Base-by-base conservation (phyloP, 2,888 invertebrate species). In the Temnothorax rugatulus region DNA sequence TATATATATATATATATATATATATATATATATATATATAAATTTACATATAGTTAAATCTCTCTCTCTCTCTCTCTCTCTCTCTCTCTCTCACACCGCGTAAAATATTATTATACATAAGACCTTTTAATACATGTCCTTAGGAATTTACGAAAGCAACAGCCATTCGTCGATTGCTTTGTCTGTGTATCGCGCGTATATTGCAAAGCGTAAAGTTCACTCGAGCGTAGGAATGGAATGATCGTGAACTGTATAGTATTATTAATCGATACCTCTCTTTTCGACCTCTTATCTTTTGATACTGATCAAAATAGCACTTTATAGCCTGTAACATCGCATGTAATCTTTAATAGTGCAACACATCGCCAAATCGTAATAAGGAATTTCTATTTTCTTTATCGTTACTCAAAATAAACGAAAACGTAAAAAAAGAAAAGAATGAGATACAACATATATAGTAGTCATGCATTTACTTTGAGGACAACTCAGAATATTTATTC, bases 121-220 rank as follows among this genome's bases (percentile, higher is more conserved):
- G 54, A 25, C n/a, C 4, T 59, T 41, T 74, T 18, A 0, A 74
- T 44, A 74, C 29, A 47, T 21, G 11, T 18, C 18, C 34, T 64
- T 50, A 50, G 4, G 2, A 66, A 59, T 66, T 54, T 76, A 21
- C 2, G n/a, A 44, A 59, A 54, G 4, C n/a, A 73, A 59, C 4
- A 11, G 52, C 13, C 13, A 38, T 2, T 52, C 7, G 0, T 15
- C 7, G 11, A 21, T 66, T 18, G 13, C 5, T 52, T 63, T 52
- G 59, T 21, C 11, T 18, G 41, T 73, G 21, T 54, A 77, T 21
- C 75, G 44, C 63, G 63, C 34, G 11, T 13, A 50, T 29, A 34
- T 57, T 50, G 15, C 50, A 87, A 76, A 64, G 18, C 15, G 21
- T 34, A 34, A 34, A 29, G 11, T 50, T 63, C 21, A 75, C n/a